Conservation (phyloP, 2,113 vertebrate genomes). For the Probosciger aterrimus region DNA sequence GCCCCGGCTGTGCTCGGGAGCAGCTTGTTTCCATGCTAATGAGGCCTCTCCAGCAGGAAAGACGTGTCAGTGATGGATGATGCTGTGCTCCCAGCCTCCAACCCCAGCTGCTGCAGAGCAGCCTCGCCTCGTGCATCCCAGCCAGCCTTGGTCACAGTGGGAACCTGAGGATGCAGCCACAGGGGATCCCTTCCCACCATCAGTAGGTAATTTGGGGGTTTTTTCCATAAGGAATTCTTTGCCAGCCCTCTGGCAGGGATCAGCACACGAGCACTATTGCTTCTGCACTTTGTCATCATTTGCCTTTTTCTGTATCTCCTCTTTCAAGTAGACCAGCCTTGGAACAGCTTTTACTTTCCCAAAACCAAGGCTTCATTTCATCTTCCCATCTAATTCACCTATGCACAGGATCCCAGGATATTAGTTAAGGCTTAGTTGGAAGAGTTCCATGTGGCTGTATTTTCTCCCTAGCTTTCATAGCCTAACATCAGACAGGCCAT, state of each 20-base stretch:
- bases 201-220: background rate
- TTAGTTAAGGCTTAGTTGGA: background rate
- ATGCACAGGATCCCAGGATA: background rate
- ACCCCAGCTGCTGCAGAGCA: background rate
- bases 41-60: background rate
- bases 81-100: background rate
- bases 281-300: background rate
- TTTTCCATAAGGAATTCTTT: background rate
- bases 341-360: background rate
- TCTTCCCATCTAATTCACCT: background rate
- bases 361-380: background rate
- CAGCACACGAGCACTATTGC: background rate
- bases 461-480: background rate
- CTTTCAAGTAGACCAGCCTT: background rate
- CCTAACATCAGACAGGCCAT: background rate
- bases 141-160: fast-evolving
- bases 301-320: background rate
- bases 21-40: background rate
- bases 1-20: background rate
- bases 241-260: background rate
- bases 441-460: background rate
- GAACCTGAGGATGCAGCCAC: background rate
- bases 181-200: background rate
- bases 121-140: background rate
- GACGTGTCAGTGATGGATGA: background rate